Percentiles rank a stretch among this genome's conserved stretches.
phyloP scores from a whole-genome alignment of 2,113 vertebrate genomes.

The Hippocampus zosterae region DNA sequence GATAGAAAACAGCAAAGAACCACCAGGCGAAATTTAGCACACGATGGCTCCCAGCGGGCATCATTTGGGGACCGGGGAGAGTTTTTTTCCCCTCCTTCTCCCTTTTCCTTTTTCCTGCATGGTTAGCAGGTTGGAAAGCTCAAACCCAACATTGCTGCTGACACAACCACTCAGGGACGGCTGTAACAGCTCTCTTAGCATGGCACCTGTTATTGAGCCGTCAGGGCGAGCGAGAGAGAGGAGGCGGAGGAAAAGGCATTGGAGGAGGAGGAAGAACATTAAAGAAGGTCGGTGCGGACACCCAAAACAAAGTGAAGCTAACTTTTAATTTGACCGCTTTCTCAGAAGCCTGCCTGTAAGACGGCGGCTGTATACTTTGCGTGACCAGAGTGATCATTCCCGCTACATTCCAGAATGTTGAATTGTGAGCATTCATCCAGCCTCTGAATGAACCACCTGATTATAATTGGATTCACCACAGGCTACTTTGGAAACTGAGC shows the following conservation, averaged over 20 bases:
- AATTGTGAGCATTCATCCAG: slow-evolving; percentile 26
- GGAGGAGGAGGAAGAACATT: slow-evolving; percentile 22
- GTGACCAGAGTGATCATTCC: slow-evolving; percentile 44
- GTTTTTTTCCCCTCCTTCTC: slow-evolving; percentile 39
- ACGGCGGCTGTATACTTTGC: slow-evolving; percentile 71
- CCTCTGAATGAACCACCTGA: slow-evolving; percentile 26
- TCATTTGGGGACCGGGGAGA: slow-evolving; percentile 60
- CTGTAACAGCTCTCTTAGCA: slow-evolving; percentile 74
- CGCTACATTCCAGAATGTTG: slow-evolving; percentile 15
- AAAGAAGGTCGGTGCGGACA: slow-evolving; percentile 26
- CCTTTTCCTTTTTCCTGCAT: slow-evolving; percentile 66
- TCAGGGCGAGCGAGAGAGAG: slow-evolving; percentile 54
- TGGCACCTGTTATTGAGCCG: slow-evolving; percentile 80
- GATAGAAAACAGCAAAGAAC: slow-evolving; percentile 61
- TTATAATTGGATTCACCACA: slow-evolving; percentile 34
- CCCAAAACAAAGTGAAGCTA: slow-evolving; percentile 67
- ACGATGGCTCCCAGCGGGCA: slow-evolving; percentile 68
- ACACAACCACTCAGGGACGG: slow-evolving; percentile 74
- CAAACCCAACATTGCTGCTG: slow-evolving; percentile 72
- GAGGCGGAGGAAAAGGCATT: neutral
- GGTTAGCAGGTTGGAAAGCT: slow-evolving; percentile 73
- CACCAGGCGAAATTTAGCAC: slow-evolving; percentile 61
- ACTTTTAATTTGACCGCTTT: slow-evolving; percentile 82
- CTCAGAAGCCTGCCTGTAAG: slow-evolving; percentile 74
- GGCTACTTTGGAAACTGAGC: slow-evolving; percentile 35